These are phyloP conservation scores for Chionis minor DNA, from an alignment of 2,113 vertebrate species.

Conservation along the genomic window DNA sequence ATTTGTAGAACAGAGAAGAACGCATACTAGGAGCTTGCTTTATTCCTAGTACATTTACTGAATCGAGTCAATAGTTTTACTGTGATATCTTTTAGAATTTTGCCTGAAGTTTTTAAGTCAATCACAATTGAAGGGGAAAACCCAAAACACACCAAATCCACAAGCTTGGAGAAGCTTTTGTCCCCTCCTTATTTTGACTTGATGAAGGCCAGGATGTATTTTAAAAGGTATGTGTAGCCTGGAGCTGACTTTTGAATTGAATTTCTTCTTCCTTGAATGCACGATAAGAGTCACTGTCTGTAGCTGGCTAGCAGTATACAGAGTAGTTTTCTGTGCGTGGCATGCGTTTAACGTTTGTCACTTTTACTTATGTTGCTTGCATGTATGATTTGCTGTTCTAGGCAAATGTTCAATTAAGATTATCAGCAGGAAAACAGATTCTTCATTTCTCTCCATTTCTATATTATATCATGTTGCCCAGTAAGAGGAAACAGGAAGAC, in stretches of 20 bases:
- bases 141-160: not conserved
- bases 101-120: not conserved
- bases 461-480: fast-evolving
- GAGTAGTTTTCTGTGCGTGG: not conserved
- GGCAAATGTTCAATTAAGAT: not conserved
- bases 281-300: not conserved
- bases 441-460: not conserved
- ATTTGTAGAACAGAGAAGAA: not conserved
- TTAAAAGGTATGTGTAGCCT: slow-evolving; percentile 24
- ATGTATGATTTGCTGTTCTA: not conserved
- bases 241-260: slow-evolving; percentile 34
- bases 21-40: not conserved
- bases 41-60: not conserved
- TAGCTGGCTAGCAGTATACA: not conserved
- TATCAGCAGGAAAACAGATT: not conserved
- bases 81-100: not conserved
- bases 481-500: not conserved
- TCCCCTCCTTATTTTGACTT: not conserved
- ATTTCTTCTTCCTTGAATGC: not conserved
- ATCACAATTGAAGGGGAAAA: not conserved
- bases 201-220: not conserved
- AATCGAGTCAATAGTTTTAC: not conserved
- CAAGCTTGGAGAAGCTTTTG: not conserved
- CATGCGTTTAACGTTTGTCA: not conserved
- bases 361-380: not conserved